Conservation (phyloP, 1,140 invertebrate genomes). For the Saxidomus purpurata region DNA sequence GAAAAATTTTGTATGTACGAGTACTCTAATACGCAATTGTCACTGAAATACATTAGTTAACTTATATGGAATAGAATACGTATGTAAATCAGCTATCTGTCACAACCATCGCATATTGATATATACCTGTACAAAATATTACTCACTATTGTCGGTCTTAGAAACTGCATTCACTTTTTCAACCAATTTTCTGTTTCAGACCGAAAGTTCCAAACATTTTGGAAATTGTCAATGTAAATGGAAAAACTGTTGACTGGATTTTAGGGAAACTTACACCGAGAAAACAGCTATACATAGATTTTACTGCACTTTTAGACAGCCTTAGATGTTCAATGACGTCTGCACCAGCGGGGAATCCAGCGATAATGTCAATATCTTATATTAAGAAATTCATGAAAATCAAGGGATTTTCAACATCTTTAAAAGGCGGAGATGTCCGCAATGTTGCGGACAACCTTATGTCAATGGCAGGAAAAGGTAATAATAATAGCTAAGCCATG, state of each 20-base stretch:
- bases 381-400: slow-evolving; percentile 11
- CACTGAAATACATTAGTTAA: too few species aligned
- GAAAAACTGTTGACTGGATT: slow-evolving; percentile 36
- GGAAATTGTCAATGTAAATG: slow-evolving; percentile 30
- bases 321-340: not conserved
- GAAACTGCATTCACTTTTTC: too few species aligned
- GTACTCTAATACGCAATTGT: too few species aligned
- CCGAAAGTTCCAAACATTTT: slow-evolving; percentile 45
- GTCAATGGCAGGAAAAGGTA: slow-evolving; percentile 7
- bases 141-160: too few species aligned
- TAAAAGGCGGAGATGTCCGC: not conserved
- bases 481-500: too few species aligned
- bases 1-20: too few species aligned
- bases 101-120: too few species aligned
- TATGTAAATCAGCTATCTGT: too few species aligned
- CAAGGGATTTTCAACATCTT: not conserved
- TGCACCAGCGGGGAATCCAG: not conserved
- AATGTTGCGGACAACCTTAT: not conserved
- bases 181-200: not conserved
- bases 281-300: not conserved
- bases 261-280: not conserved
- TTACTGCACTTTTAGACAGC: not conserved
- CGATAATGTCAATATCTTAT: not conserved
- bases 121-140: too few species aligned
- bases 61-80: too few species aligned